Conservation (phyloP, 2,888 invertebrate genomes). For the Escarpia spicata region DNA sequence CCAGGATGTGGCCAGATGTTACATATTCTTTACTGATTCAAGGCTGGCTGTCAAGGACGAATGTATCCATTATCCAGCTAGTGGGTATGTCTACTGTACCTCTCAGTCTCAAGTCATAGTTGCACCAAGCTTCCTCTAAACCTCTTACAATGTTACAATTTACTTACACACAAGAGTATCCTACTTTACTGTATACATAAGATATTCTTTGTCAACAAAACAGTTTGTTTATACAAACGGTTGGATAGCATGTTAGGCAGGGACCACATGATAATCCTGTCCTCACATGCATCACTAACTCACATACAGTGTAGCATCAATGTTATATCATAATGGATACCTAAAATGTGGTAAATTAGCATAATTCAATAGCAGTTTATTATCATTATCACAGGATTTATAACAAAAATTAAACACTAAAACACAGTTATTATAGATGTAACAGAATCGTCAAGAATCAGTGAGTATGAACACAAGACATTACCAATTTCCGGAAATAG, state of each 20-base stretch:
- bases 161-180: neutral
- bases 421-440: neutral
- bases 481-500: too few species aligned
- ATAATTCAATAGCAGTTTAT: neutral
- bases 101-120: neutral
- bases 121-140: neutral
- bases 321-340: neutral
- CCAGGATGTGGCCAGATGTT: neutral
- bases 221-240: too few species aligned
- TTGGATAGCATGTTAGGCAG: neutral
- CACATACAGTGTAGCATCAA: neutral
- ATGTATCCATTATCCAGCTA: neutral
- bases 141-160: neutral
- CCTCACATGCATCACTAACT: neutral
- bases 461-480: neutral
- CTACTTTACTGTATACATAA: neutral
- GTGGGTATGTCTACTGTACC: neutral
- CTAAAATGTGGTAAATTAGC: neutral
- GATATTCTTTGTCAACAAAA: neutral
- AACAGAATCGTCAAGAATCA: neutral
- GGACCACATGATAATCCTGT: neutral
- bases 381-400: neutral
- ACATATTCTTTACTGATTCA: neutral
- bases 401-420: neutral
- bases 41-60: neutral